Base-by-base conservation (phyloP, 2,797 vertebrate species). In the Molossus molossus region DNA sequence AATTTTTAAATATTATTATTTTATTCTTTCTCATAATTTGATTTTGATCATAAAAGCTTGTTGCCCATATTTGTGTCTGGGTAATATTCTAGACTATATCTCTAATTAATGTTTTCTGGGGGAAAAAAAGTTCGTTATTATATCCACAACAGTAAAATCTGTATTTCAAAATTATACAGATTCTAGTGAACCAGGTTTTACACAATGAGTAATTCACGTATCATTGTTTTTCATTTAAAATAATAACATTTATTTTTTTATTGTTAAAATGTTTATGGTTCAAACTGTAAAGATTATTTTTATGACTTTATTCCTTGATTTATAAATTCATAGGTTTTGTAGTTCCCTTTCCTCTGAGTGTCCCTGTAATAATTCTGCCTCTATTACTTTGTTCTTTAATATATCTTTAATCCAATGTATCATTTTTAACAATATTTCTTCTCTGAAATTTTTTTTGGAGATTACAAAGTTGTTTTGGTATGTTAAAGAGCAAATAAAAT, bases 251-350 rank as follows among this genome's bases (percentile, higher is more conserved):
- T 81, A 77, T 76, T 80, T 81, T 57, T 82, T 21, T 72, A 50
- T 45, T 64, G 25, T 33, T 93, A 21, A 55, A n/a, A 60, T 60
- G 0, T n/a, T 87, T 77, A 4, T 81, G n/a, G 15, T 37, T 82
- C 37, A 93, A 96, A 94, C 76, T 83, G 23, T 23, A 15, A 73
- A 33, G 27, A 62, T 94, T 88, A 84, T 81, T 94, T 40, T 65
- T 73, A 13, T 95, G 53, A 40, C 2, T 93, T 48, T 69, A 50
- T 87, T 62, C 33, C 18, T 95, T 97, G 84, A 81, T 85, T 72
- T 97, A 69, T n/a, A 86, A 90, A 93, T 96, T 97, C 86, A 96
- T 90, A 82, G 72, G 90, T 97, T 93, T 87, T 69, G 69, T 86
- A 86, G 13, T 4, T 50, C 37, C 55, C 18, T 96, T 97, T 90